These are phyloP conservation scores for Marmota monax DNA, from an alignment of 2,113 vertebrate genomes.

Conservation along the genomic window DNA sequence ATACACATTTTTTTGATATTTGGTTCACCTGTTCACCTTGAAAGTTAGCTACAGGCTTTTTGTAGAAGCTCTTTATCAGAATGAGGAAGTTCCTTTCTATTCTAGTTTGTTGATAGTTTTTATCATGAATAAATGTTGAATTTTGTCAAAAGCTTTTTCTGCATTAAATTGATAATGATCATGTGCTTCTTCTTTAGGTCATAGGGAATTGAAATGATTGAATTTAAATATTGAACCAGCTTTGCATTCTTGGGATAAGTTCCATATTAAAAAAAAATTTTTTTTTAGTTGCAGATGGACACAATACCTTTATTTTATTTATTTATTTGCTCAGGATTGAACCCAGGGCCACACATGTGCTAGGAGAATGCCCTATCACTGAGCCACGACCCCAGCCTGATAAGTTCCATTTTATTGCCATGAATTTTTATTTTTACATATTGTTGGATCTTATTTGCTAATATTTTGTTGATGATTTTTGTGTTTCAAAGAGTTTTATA, in stretches of 20 bases:
- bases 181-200: not conserved
- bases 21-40: not conserved
- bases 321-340: no score
- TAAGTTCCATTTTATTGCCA: not conserved
- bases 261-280: not conserved
- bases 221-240: not conserved
- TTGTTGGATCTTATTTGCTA: constrained; percentile 13
- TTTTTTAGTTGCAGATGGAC: no score
- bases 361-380: no score
- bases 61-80: not conserved
- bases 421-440: not conserved
- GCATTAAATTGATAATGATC: not conserved
- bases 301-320: no score
- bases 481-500: not conserved
- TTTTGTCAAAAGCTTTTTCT: constrained; percentile 8
- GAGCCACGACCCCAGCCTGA: not conserved
- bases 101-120: not conserved
- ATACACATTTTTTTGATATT: not conserved
- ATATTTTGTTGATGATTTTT: constrained; percentile 19
- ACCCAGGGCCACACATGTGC: no score
- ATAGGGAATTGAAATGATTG: not conserved
- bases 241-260: not conserved
- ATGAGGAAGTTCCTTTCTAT: not conserved
- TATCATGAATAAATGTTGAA: not conserved
- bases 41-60: not conserved